Evolutionary conservation across 1,140 invertebrate genomes (phyloP).

Genomic region (Dufourea novaeangliae): DNA sequence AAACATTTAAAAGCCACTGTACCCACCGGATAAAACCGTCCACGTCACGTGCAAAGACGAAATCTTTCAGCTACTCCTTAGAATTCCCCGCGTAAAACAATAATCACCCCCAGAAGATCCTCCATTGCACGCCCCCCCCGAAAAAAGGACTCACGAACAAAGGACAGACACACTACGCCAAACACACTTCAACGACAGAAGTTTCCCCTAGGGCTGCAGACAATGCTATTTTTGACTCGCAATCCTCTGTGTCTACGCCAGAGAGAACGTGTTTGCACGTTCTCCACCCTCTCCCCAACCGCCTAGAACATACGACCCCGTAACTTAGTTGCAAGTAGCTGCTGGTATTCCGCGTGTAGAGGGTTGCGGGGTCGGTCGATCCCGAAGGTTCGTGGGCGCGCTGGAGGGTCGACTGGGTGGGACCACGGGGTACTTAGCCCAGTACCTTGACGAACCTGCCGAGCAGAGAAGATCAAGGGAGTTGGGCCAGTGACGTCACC

Average conservation of each 20-base stretch:
- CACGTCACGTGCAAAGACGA: too few species aligned
- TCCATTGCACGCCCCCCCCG: too few species aligned
- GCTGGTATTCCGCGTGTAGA: not conserved
- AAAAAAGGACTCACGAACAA: not conserved
- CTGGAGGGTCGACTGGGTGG: not conserved
- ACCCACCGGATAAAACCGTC: too few species aligned
- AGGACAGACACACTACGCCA: not conserved
- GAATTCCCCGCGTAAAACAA: too few species aligned
- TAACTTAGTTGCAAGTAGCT: conserved; percentile 3
- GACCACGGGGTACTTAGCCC: not conserved
- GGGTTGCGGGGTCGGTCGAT: not conserved
- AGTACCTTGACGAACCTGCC: conserved; percentile 19
- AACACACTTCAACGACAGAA: not conserved
- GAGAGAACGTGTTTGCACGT: not conserved
- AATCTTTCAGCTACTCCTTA: too few species aligned
- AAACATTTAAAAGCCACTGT: too few species aligned
- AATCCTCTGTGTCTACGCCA: too few species aligned
- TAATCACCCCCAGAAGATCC: too few species aligned
- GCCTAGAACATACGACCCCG: not conserved
- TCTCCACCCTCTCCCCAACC: not conserved
- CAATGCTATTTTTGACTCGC: not conserved
- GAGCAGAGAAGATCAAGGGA: conserved; percentile 45
- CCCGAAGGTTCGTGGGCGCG: not conserved
- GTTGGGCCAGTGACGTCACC: conserved; percentile 74
- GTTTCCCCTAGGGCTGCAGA: not conserved